phyloP scores from a whole-genome alignment of 2,888 invertebrate species.

The Boloria euphrosyne region DNA sequence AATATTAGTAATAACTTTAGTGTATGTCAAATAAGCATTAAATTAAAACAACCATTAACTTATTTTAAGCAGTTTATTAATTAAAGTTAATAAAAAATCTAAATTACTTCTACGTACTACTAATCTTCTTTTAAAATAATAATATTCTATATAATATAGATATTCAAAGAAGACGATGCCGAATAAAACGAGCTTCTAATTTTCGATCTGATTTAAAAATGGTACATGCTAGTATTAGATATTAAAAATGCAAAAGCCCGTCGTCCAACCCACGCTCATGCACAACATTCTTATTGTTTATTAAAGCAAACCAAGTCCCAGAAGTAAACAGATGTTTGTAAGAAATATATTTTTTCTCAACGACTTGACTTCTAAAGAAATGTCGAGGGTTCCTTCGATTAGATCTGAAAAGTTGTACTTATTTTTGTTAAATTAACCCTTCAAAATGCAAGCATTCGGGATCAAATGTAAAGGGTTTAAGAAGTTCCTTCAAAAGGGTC shows the following conservation, averaged over 20 bases:
- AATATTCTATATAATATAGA: no score
- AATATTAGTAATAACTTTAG: no score
- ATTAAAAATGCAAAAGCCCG: slow-evolving; percentile 3
- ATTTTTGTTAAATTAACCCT: slow-evolving; percentile 29
- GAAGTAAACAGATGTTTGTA: slow-evolving; percentile 37
- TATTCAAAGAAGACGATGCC: no score
- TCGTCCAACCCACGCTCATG: slow-evolving; percentile 36
- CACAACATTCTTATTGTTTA: slow-evolving; percentile 58
- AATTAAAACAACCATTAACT: no score
- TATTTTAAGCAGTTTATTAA: no score
- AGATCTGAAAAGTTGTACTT: slow-evolving; percentile 25
- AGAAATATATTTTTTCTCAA: slow-evolving; percentile 31
- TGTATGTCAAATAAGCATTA: no score
- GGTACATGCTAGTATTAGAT: not conserved
- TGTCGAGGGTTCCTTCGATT: slow-evolving; percentile 26
- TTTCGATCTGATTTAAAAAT: not conserved
- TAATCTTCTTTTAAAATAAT: no score
- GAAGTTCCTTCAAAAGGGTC: slow-evolving; percentile 6
- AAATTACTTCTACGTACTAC: no score
- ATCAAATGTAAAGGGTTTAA: slow-evolving; percentile 1
- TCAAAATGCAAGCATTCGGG: slow-evolving; percentile 11
- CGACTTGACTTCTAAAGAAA: slow-evolving; percentile 31
- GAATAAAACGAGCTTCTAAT: no score
- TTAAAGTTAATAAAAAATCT: no score
- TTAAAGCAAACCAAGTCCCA: slow-evolving; percentile 57